These are phyloP conservation scores for Hippocampus kuda DNA, from an alignment of 2,797 vertebrate species.

Conservation along the genomic window DNA sequence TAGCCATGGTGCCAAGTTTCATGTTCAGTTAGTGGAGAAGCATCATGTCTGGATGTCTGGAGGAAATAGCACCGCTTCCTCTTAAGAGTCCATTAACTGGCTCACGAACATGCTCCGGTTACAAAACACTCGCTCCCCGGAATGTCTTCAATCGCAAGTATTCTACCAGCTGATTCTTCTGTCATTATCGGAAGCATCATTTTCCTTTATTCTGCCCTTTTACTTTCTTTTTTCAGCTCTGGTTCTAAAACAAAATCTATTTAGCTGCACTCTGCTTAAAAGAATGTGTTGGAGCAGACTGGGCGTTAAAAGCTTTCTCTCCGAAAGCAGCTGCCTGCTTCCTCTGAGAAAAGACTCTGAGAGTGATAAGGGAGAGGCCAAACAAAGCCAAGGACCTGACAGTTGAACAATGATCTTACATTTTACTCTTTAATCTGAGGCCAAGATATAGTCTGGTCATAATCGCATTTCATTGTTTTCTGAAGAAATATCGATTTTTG, in stretches of 20 bases:
- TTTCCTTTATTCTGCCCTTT: neutral
- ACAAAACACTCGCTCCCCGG: conserved; percentile 7
- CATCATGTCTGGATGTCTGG: conserved; percentile 28
- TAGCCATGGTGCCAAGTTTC: conserved; percentile 24
- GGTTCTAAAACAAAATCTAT: neutral
- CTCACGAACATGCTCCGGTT: conserved; percentile 22
- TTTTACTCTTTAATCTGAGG: neutral
- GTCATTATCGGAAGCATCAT: neutral
- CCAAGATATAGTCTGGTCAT: neutral
- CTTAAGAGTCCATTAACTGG: conserved; percentile 35
- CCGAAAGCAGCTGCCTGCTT: neutral
- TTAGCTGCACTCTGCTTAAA: neutral
- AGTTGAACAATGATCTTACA: neutral
- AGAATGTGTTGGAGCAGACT: neutral
- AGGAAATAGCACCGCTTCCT: conserved; percentile 29
- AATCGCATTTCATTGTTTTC: neutral
- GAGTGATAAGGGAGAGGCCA: conserved; percentile 3
- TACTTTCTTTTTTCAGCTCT: neutral
- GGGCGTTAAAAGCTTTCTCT: neutral
- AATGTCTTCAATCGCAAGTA: neutral
- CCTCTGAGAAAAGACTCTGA: neutral
- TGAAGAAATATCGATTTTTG: neutral
- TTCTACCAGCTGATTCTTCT: neutral
- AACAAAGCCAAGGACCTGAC: neutral
- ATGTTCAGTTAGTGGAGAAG: conserved; percentile 30